Evolutionary conservation across 2,113 vertebrate species (phyloP), one percentile per base, ranked within the genome.

Genomic region (Carettochelys insculpta): DNA sequence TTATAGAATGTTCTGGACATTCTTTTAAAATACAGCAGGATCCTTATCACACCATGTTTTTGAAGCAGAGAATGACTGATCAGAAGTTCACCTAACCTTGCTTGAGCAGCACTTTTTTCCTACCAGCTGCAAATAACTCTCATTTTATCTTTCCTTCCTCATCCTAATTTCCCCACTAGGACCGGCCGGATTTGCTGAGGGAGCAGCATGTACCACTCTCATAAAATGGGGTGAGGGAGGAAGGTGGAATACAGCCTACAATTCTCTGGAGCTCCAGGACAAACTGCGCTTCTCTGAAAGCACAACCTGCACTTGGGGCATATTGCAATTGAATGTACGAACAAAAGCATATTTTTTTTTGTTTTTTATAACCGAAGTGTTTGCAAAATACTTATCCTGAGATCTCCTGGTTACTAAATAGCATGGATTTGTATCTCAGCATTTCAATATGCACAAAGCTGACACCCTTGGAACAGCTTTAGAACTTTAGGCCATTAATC

Each of bases 251-350:
- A n/a, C n/a, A n/a, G n/a, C n/a, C n/a, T 22, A 71, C 11, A 17
- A 24, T 41, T n/a, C 65, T 41, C 65, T 3, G 38, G 65, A 71
- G 58, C 29, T 65, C 34, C 31, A n/a, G 10, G 34, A 38, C 3
- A 65, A 4, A 38, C 9, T 4, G 34, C 4, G 13, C 58, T 61
- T 24, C 52, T 22, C 51, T 53, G 22, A 53, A 11, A 85, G 27
- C 48, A 29, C 45, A 0, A 1, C 24, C 16, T 0, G 0, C 82
- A 5, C 47, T 45, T 13, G 47, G 24, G 20, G 31, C 52, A 38
- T 5, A 50, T 11, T 0, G 0, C 38, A 79, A 31, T 16, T 77
- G 12, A 38, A 34, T 82, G 52, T 43, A 76, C 29, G 71, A 91
- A n/a, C 51, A 80, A n/a, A 88, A 54, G 10, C 73, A 25, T n/a